Evolutionary conservation across 1,140 invertebrate species (phyloP), one percentile per base, ranked within the genome.

Genomic region (Ceratosolen solmsi): DNA sequence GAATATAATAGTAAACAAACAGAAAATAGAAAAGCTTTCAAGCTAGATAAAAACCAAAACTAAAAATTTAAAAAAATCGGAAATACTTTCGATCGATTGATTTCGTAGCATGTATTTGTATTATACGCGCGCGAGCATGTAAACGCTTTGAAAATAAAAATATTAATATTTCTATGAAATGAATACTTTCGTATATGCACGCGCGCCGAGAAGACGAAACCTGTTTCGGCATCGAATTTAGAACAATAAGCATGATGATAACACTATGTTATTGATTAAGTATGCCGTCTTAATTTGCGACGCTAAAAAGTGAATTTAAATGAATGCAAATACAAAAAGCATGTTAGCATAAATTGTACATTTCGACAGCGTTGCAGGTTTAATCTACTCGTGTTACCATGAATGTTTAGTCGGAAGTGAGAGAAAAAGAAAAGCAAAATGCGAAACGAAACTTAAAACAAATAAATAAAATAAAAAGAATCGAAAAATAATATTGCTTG

Each of bases 231-330:
- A n/a, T 80, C 38, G 70, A 60, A 63, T 30, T 49, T 58, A 71
- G 51, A 54, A 38, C 27, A 78, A 56, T 33, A 56, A 74, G 51
- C 38, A 49, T 4, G 25, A n/a, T 9, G 15, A 30, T n/a, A n/a
- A n/a, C n/a, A n/a, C n/a, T n/a, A n/a, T n/a, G n/a, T n/a, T n/a
- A n/a, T n/a, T n/a, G n/a, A n/a, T 54, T 54, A 78, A 79, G 22
- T 5, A 30, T 46, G 36, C 9, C 41, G 38, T 80, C 60, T 51
- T 54, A 51, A 71, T 58, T 38, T n/a, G 71, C 70, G 76, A 74
- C 54, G 25, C 38, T 73, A 83, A 81, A 70, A 80, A 71, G 25
- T 33, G 15, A 72, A 74, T 79, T 76, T 56, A 74, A 74, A 30
- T 20, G 36, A 83, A 46, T 27, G 71, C 54, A 75, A 38, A 68